Percentiles rank a stretch among this genome's conserved stretches.
These are phyloP conservation scores for Heliconius eleuchia DNA, from an alignment of 1,140 invertebrate genomes.

Conservation along the genomic window DNA sequence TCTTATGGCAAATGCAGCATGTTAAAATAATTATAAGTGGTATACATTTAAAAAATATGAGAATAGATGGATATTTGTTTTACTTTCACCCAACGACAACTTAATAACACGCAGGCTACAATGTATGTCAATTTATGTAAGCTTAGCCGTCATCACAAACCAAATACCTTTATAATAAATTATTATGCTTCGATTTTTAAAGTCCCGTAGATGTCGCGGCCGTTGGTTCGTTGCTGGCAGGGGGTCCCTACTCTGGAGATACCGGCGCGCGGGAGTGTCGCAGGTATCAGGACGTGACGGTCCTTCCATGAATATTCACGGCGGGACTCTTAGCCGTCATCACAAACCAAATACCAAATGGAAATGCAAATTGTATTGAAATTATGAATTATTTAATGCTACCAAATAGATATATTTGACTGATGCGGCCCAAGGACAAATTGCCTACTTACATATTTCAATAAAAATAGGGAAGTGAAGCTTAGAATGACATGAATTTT, in stretches of 20 bases:
- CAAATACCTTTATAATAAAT: neutral
- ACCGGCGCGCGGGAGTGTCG: neutral
- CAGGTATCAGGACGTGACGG: constrained; percentile 14
- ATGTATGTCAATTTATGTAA: no score
- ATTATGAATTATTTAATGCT: constrained; percentile 22
- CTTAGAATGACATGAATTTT: no score
- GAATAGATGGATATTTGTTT: no score
- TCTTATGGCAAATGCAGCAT: no score
- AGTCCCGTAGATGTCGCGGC: neutral
- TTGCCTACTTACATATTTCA: neutral
- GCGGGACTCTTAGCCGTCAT: constrained; percentile 7
- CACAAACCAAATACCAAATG: constrained; percentile 15
- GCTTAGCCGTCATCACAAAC: no score
- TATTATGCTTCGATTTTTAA: neutral
- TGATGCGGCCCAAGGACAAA: neutral
- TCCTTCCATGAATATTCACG: constrained; percentile 19
- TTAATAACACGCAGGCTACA: no score
- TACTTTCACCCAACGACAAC: no score
- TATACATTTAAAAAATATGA: no score
- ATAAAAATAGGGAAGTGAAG: no score
- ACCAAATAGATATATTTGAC: neutral
- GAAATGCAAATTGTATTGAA: constrained; percentile 20
- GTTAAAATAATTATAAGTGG: no score
- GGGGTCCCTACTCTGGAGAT: neutral
- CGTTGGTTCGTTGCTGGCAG: neutral